phyloP scores from a whole-genome alignment of 2,113 vertebrate genomes.

The Phrynosoma blainvillii region DNA sequence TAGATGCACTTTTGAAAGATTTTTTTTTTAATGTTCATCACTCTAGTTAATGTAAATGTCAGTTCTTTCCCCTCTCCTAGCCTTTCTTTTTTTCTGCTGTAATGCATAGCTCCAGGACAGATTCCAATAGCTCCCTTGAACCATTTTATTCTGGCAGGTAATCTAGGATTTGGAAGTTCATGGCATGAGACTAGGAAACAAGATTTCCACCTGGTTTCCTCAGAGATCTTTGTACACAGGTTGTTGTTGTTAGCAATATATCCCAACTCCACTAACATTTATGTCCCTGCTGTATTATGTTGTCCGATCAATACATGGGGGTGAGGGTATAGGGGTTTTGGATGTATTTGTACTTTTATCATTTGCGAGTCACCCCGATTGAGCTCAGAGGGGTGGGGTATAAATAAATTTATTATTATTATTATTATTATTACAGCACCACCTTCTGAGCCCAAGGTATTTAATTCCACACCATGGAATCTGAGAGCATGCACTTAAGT shows the following conservation, averaged over 20 bases:
- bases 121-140: not conserved
- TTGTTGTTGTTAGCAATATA: no score
- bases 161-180: not conserved
- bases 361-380: no score
- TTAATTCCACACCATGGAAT: not conserved
- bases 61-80: no score
- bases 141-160: not conserved
- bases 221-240: not conserved
- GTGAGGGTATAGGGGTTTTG: no score
- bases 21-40: not conserved
- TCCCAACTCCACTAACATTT: not conserved
- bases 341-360: no score
- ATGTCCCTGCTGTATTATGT: not conserved
- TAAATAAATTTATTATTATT: no score
- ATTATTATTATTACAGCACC: not conserved
- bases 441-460: no score
- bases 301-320: no score
- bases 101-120: not conserved
- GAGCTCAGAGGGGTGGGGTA: no score
- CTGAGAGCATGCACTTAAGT: not conserved
- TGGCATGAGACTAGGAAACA: no score
- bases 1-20: not conserved
- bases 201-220: not conserved
- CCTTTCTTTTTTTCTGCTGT: not conserved
- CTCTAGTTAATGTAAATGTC: not conserved